Evolutionary conservation across 1,140 invertebrate genomes (phyloP).

Genomic region (Neotoxoptera formosana): DNA sequence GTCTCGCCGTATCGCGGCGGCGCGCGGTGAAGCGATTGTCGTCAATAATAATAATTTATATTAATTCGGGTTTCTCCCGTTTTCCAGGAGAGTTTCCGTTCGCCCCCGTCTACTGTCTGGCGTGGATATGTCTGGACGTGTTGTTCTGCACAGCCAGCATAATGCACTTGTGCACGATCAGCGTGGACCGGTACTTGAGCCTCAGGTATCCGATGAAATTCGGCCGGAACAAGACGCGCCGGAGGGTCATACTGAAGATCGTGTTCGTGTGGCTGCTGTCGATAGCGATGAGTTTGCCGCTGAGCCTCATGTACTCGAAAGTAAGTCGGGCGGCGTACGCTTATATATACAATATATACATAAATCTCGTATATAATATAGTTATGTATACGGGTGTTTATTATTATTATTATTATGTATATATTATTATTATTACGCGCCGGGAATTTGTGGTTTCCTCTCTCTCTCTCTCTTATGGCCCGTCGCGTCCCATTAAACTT

Average conservation of each 20-base stretch:
- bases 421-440: neutral
- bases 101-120: slow-evolving; percentile 80
- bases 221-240: slow-evolving; percentile 86
- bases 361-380: too few relatives aligned
- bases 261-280: slow-evolving; percentile 90
- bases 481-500: neutral
- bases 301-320: slow-evolving; percentile 88
- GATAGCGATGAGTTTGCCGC: slow-evolving; percentile 85
- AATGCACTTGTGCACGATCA: slow-evolving; percentile 95
- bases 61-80: too few relatives aligned
- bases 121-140: slow-evolving; percentile 92
- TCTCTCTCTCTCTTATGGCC: too few relatives aligned
- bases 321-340: slow-evolving; percentile 67
- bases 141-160: slow-evolving; percentile 95
- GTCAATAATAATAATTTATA: too few relatives aligned
- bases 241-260: slow-evolving; percentile 86
- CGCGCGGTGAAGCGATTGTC: too few relatives aligned
- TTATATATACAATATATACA: too few relatives aligned
- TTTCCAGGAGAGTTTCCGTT: slow-evolving; percentile 84
- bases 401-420: neutral
- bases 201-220: slow-evolving; percentile 88
- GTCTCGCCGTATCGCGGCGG: too few relatives aligned
- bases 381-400: neutral
- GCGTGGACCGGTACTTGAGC: slow-evolving; percentile 88
- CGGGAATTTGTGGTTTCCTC: neutral